Percentiles rank a stretch among this genome's conserved stretches.
Conservation (phyloP, 2,888 invertebrate species). For the Myathropa florea region DNA sequence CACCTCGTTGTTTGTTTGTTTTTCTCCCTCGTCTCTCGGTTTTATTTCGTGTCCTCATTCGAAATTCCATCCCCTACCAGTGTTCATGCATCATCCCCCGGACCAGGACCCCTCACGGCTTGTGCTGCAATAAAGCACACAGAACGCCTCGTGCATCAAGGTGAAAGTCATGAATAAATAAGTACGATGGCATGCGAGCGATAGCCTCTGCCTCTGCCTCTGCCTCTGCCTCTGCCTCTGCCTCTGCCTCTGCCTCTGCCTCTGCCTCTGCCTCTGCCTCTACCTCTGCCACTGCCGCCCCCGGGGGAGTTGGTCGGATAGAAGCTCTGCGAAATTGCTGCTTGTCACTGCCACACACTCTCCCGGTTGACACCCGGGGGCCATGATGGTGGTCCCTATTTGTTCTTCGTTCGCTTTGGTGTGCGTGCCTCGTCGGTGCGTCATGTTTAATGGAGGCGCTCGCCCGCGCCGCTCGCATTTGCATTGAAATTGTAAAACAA, state of each 20-base stretch:
- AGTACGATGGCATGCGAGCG: neutral
- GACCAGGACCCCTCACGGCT: neutral
- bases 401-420: slow-evolving; percentile 26
- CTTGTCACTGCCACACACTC: neutral
- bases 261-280: no score
- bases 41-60: slow-evolving; percentile 42
- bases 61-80: slow-evolving; percentile 52
- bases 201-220: neutral
- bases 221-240: no score
- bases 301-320: slow-evolving; percentile 12
- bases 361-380: neutral
- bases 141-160: slow-evolving; percentile 57
- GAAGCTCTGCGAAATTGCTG: neutral
- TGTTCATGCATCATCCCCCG: slow-evolving; percentile 10
- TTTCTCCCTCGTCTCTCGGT: slow-evolving; percentile 25
- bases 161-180: slow-evolving; percentile 70
- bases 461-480: slow-evolving; percentile 45
- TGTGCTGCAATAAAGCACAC: slow-evolving; percentile 60
- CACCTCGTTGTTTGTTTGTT: slow-evolving; percentile 33
- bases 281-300: no score
- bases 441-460: slow-evolving; percentile 47
- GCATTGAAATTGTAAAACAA: slow-evolving; percentile 55
- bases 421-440: slow-evolving; percentile 1
- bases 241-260: no score
- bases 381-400: slow-evolving; percentile 25